Conservation (phyloP, 2,888 invertebrate genomes). For the Dimorphilus gyrociliatus region DNA sequence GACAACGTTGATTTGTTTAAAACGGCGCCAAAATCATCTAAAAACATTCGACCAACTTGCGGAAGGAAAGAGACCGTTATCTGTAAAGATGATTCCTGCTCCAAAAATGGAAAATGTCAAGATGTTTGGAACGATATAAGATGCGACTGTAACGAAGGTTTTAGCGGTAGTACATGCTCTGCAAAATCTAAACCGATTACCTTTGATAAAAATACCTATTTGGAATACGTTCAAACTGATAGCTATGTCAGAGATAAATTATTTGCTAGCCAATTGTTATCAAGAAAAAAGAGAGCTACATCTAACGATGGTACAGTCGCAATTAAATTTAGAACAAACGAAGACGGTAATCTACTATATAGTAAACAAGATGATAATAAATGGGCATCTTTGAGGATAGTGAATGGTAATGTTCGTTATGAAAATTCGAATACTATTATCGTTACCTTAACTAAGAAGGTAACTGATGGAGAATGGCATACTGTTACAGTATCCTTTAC, state of each 20-base stretch:
- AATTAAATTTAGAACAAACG: conserved; percentile 62
- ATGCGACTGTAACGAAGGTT: conserved; percentile 42
- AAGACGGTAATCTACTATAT: conserved; percentile 60
- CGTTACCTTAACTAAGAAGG: too few relatives aligned
- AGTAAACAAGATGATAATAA: conserved; percentile 72
- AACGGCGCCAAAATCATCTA: conserved; percentile 50
- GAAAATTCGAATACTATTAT: too few relatives aligned
- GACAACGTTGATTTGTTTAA: conserved; percentile 47
- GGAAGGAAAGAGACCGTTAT: conserved; percentile 44
- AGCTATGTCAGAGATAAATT: conserved; percentile 67
- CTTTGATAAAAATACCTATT: conserved; percentile 56
- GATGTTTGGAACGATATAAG: conserved; percentile 69
- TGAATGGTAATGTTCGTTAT: too few relatives aligned
- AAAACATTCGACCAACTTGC: conserved; percentile 59
- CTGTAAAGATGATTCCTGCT: conserved; percentile 41
- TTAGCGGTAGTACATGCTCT: conserved; percentile 60
- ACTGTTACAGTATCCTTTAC: too few relatives aligned
- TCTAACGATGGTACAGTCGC: conserved; percentile 50
- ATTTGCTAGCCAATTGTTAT: conserved; percentile 38
- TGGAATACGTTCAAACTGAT: conserved; percentile 58
- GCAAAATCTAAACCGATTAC: conserved; percentile 59
- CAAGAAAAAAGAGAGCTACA: conserved; percentile 2
- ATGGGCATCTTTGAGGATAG: too few relatives aligned
- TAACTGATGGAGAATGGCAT: too few relatives aligned
- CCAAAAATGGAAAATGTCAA: conserved; percentile 53